Base-by-base conservation (phyloP, 2,797 vertebrate genomes). In the Coregonus suidteri region DNA sequence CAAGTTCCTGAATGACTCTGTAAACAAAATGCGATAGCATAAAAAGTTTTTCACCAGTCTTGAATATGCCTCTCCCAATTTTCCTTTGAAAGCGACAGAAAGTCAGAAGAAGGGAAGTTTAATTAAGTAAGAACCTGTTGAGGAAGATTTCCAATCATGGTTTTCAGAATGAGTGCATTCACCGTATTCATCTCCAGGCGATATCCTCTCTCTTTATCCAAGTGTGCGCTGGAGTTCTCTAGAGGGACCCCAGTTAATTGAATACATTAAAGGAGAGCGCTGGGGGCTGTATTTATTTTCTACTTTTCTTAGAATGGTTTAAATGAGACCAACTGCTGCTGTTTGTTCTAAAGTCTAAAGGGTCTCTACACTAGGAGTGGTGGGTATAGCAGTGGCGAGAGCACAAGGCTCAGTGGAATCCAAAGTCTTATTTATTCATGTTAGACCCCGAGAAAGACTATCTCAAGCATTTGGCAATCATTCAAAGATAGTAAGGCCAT, bases 81-180 rank as follows among this genome's bases (percentile, higher is more conserved):
- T 92, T 91, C 88, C 88, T 83, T 92, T 85, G 87, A 91, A 91
- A 92, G 91, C 88, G 76, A 77, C 87, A 86, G 85, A 91, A 92
- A 93, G 87, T 92, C 89, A 88, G 82, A 93, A 90, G 89, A 91
- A 93, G 92, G 91, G 90, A 93, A 93, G 91, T 93, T 95, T 94
- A 95, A 95, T 95, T 94, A 94, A 94, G 93, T 93, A 92, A 93
- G 92, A 93, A 94, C 93, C 93, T 94, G 94, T 94, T 94, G 94
- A 94, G 90, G 91, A 91, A 93, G 85, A 92, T 94, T 95, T 95
- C 93, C 93, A 94, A 92, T 94, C 93, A 94, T 87, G 87, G 88
- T 88, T 90, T 90, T 89, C 87, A 92, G 91, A 94, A 94, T 92
- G 91, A 93, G 89, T 86, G 93, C 91, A 93, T 94, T 95, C 90